Evolutionary conservation across 2,888 invertebrate species (phyloP), one percentile per base, ranked within the genome.

Genomic region (Cheilosia grossa): DNA sequence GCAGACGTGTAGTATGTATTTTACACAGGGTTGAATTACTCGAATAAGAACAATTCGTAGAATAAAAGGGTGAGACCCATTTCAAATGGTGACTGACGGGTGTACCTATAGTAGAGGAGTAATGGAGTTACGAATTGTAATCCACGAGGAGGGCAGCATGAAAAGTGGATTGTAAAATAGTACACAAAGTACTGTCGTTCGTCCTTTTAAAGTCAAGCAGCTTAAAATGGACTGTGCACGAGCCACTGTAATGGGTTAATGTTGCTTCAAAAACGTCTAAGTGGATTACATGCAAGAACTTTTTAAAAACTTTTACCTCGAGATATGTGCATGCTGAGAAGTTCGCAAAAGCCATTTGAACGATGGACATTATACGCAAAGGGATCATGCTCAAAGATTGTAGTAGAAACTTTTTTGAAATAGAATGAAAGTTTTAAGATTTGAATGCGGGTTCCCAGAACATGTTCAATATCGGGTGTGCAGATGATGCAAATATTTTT

Each of bases 251-350:
- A 85, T 85, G 85, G 85, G 85, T 85, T 85, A 85, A 85, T 85
- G 85, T 85, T 81, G 81, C 85, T 81, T 75, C 37, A 66, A 85
- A 85, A 85, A 77, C 53, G 81, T 72, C 21, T 77, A 81, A 85
- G 85, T 85, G 85, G 85, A 85, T 85, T 85, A 85, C 85, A 85
- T 85, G 75, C 81, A 85, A 56, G 54, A 79, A 72, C 19, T 81
- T 77, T 44, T 58, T 67, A 15, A 77, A 85, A 85, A 85, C 47
- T 85, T 85, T 81, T 37, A 74, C 75, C 70, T 74, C 80, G 30
- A 74, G 15, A 54, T 27, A 64, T 56, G 77, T 72, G 73, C 67
- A 78, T 67, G 82, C 58, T 51, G 66, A 13, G 70, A 70, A 9
- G 58, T 37, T 73, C 2, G 5, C 15, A n/a, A 49, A 47, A 49